A percentile compares a stretch with the other conserved stretches of the same genome.
These are phyloP conservation scores for Amphipyra berbera DNA, from an alignment of 2,888 invertebrate species.

Conservation along the genomic window DNA sequence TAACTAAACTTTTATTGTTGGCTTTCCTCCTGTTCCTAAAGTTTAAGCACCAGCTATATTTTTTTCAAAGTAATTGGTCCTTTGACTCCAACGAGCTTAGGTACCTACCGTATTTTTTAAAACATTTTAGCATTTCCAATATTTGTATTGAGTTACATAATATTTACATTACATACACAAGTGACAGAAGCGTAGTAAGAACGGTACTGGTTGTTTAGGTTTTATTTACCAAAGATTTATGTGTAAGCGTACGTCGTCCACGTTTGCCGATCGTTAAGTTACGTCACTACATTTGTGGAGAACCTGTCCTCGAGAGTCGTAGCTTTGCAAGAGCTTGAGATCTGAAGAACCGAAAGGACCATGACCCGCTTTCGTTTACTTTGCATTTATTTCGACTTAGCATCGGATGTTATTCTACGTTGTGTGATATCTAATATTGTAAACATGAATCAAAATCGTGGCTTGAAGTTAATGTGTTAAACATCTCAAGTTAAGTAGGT, in stretches of 20 bases:
- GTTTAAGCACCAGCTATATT: too few species aligned
- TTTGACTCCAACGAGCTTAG: too few species aligned
- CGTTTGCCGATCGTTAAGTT: constrained; percentile 70
- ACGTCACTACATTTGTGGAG: constrained; percentile 70
- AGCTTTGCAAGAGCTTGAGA: constrained; percentile 72
- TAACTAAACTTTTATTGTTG: too few species aligned
- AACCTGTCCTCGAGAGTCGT: constrained; percentile 76
- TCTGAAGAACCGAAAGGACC: constrained; percentile 80
- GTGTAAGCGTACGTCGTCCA: constrained; percentile 65
- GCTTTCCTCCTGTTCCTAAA: too few species aligned
- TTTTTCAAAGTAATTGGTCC: too few species aligned
- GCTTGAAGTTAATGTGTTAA: too few species aligned
- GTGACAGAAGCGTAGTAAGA: constrained; percentile 22
- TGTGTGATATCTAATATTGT: constrained; percentile 27
- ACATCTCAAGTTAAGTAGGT: too few species aligned
- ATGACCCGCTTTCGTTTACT: constrained; percentile 77
- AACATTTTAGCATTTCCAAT: constrained; percentile 9
- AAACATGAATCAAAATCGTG: constrained; percentile 28
- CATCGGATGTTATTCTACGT: constrained; percentile 39
- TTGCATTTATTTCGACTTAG: constrained; percentile 62
- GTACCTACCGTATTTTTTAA: too few species aligned
- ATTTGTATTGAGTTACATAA: constrained; percentile 5
- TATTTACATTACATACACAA: constrained; percentile 1
- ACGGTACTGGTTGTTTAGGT: constrained; percentile 43
- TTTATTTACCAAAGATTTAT: constrained; percentile 65